Conservation (phyloP, 2,888 invertebrate species). For the Apodemia mormo region DNA sequence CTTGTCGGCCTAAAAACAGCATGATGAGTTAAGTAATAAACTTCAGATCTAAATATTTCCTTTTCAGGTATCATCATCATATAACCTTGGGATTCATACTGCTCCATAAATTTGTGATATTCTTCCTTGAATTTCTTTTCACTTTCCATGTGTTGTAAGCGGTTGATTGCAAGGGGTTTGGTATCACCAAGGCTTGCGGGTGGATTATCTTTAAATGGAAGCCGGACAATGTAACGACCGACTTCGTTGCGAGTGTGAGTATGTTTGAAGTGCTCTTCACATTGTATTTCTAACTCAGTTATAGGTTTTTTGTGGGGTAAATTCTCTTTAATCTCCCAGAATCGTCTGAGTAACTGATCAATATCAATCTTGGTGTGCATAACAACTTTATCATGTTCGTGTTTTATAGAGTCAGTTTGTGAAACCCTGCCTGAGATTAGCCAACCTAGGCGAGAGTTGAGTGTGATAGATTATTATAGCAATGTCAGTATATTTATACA, state of each 20-base stretch:
- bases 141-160: conserved; percentile 31
- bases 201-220: conserved; percentile 34
- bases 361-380: conserved; percentile 31
- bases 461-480: too few species aligned
- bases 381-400: conserved; percentile 30
- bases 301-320: conserved; percentile 28
- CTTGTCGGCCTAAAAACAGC: conserved; percentile 33
- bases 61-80: conserved; percentile 35
- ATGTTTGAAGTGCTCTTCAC: conserved; percentile 34
- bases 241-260: conserved; percentile 28
- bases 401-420: conserved; percentile 22
- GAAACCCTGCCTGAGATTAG: conserved; percentile 37
- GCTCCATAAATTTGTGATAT: conserved; percentile 34
- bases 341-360: too few species aligned
- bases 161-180: conserved; percentile 30
- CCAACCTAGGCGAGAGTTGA: conserved; percentile 37
- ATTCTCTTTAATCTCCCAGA: too few species aligned
- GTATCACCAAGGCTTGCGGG: conserved; percentile 32
- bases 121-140: conserved; percentile 33
- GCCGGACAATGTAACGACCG: conserved; percentile 35
- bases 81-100: conserved; percentile 35
- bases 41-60: conserved; percentile 25
- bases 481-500: too few species aligned
- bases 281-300: conserved; percentile 32
- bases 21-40: conserved; percentile 38